These are phyloP conservation scores for Drosophila lacicola DNA, from an alignment of 2,888 invertebrate species.

Conservation along the genomic window DNA sequence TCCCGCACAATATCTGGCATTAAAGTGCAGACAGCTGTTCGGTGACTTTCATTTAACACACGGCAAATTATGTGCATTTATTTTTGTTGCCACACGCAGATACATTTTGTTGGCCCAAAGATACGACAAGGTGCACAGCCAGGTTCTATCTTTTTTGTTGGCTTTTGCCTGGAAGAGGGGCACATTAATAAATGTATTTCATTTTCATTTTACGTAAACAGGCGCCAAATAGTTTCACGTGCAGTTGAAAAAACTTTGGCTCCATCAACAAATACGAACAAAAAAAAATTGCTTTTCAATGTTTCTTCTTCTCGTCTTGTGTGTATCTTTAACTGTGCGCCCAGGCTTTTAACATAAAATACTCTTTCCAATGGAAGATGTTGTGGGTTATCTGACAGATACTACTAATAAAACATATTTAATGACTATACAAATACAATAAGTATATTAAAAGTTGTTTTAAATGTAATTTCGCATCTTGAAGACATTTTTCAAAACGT, in stretches of 20 bases:
- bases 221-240: conserved; percentile 65
- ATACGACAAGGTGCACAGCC: conserved; percentile 14
- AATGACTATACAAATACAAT: no score
- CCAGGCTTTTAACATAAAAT: conserved; percentile 32
- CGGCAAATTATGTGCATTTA: conserved; percentile 71
- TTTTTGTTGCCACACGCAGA: conserved; percentile 32
- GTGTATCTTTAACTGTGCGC: conserved; percentile 34
- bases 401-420: neutral
- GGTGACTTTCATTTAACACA: conserved; percentile 39
- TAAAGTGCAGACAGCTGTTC: conserved; percentile 51
- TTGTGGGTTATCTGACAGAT: neutral
- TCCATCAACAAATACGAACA: conserved; percentile 50
- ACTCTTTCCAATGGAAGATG: neutral
- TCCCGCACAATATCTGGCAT: conserved; percentile 22
- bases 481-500: no score
- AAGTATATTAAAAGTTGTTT: neutral
- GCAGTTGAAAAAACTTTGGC: conserved; percentile 56
- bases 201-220: conserved; percentile 57
- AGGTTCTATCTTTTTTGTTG: conserved; percentile 13
- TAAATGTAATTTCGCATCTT: no score
- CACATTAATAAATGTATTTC: conserved; percentile 66
- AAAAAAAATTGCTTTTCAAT: conserved; percentile 50
- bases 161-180: conserved; percentile 17
- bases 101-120: conserved; percentile 20
- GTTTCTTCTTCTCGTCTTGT: conserved; percentile 26